Conservation (phyloP, 2,888 invertebrate genomes). For the Syrista parreyssii region DNA sequence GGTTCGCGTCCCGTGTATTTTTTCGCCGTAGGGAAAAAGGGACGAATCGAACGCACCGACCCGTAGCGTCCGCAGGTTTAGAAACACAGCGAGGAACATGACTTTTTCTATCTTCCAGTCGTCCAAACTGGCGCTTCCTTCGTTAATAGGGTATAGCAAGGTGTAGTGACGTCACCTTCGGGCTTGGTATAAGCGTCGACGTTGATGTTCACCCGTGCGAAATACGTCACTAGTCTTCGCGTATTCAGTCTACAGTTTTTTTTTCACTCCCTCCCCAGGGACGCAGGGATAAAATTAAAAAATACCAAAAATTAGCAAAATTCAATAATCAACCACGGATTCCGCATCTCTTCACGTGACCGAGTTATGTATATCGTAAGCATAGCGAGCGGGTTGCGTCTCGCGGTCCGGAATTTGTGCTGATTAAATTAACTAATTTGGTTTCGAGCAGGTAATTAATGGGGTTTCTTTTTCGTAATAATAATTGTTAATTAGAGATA, state of each 20-base stretch:
- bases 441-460: slow-evolving; percentile 29
- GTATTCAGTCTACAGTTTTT: not conserved
- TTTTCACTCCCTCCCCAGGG: not conserved
- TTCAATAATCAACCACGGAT: not conserved
- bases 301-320: not conserved
- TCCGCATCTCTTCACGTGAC: not conserved
- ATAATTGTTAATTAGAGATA: not conserved
- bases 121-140: not conserved
- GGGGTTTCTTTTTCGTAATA: slow-evolving; percentile 30
- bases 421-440: slow-evolving; percentile 49
- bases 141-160: not conserved
- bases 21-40: no score
- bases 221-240: not conserved
- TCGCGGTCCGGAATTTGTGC: not conserved
- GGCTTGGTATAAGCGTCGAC: no score
- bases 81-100: no score
- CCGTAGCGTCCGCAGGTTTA: no score
- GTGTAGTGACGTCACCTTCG: not conserved
- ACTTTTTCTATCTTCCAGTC: no score
- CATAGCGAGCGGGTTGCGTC: not conserved
- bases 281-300: not conserved
- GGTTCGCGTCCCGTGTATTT: not conserved
- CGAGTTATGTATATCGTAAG: not conserved
- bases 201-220: not conserved
- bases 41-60: no score